Evolutionary conservation across 2,113 vertebrate genomes (phyloP).

Genomic region (Pachyramphus minor): DNA sequence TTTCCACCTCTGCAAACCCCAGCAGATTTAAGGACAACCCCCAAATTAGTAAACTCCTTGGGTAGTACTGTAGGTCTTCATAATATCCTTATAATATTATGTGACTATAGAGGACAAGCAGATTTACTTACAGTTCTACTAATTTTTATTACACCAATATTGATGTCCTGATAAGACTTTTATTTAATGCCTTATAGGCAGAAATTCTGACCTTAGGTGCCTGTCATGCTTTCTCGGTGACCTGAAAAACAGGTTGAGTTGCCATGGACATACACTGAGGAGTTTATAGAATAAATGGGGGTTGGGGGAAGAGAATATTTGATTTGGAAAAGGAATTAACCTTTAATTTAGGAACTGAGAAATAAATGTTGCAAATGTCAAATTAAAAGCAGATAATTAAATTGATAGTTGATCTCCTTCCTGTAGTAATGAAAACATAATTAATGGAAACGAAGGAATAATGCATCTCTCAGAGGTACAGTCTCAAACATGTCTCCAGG

Average conservation of each 20-base stretch:
- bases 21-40: background rate
- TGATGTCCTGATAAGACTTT: background rate
- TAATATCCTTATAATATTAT: background rate
- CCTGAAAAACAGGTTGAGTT: background rate
- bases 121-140: background rate
- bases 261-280: background rate
- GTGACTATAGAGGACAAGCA: background rate
- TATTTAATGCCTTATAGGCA: background rate
- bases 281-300: background rate
- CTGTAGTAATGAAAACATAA: background rate
- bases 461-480: background rate
- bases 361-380: background rate
- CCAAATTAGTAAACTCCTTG: background rate
- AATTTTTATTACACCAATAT: background rate
- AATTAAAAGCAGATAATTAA: background rate
- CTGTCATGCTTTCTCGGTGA: background rate
- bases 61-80: background rate
- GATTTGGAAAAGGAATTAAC: background rate
- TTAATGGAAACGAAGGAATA: background rate
- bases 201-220: background rate
- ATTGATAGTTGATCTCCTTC: background rate
- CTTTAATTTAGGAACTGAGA: background rate
- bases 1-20: background rate
- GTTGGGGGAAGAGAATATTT: background rate
- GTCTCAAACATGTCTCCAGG: background rate